Evolutionary conservation across 2,113 vertebrate species (phyloP), one percentile per base, ranked within the genome.

Genomic region (Gambusia holbrooki): DNA sequence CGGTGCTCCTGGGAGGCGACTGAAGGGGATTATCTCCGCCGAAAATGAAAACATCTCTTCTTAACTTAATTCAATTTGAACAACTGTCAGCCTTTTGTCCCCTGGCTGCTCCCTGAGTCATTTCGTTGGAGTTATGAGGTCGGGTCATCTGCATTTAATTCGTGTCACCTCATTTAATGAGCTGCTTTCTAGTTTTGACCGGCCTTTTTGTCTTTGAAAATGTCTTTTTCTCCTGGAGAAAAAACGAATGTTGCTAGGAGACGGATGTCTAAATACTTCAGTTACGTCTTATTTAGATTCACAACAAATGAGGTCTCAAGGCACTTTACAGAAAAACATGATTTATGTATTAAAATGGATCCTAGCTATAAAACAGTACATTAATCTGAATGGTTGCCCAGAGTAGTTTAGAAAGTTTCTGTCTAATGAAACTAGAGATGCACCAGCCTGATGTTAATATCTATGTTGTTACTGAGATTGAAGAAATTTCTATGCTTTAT

Each of bases 61-160:
- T 74, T 40, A 74, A 15, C 28, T 65, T 80, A 69, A 87, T 83
- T 84, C 84, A 87, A 65, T n/a, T 66, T 64, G 77, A 77, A 68
- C 79, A 66, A 71, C 40, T 42, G 71, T 86, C 69, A 84, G 73
- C 76, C 51, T 71, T 42, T 80, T 37, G 74, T 82, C 69, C 83
- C 61, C 74, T 81, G 75, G 80, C 79, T 79, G 84, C 60, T 66
- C 79, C 45, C 37, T 63, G 45, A 30, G 67, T 37, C 15, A 14
- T 71, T 75, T 70, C 61, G 64, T 74, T 58, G 5, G 22, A 58
- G 51, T 58, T 58, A 19, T n/a, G 51, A 58, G 22, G 25, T 8
- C 17, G 51, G 25, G 25, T 79, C 71, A 79, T 71, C 37, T 9
- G 42, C 37, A 58, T 35, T 83, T 80, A 74, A 64, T 76, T 68